A percentile compares a stretch with the other conserved stretches of the same genome.
Conservation (phyloP, 2,888 invertebrate genomes). For the Pteria penguin region DNA sequence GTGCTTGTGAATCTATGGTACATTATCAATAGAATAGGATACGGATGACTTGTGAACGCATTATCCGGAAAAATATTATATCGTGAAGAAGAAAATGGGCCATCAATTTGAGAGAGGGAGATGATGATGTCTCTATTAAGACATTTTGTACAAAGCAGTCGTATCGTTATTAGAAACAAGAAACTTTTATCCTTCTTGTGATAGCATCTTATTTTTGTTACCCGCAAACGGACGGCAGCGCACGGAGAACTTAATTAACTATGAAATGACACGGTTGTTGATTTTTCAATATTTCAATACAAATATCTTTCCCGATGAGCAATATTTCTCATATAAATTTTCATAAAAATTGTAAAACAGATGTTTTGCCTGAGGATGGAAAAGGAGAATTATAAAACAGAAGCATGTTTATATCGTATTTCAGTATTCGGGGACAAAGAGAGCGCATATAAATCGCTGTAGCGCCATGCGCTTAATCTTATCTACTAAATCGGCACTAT, state of each 20-base stretch:
- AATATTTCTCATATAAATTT: not conserved
- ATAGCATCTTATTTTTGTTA: not conserved
- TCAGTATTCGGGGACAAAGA: not conserved
- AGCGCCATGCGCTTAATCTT: not conserved
- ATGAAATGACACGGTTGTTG: not conserved
- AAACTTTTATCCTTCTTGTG: not conserved
- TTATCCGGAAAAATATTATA: not conserved
- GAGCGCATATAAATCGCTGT: not conserved
- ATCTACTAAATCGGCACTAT: not conserved
- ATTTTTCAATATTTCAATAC: not conserved
- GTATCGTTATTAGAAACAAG: not conserved
- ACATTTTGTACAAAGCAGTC: not conserved
- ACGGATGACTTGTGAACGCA: not conserved
- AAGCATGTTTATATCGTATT: not conserved
- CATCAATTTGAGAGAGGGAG: not conserved
- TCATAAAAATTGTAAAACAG: conserved; percentile 6
- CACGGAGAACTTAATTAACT: not conserved
- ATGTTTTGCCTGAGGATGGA: not conserved
- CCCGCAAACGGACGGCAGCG: not conserved
- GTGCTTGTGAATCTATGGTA: not conserved
- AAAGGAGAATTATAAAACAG: not conserved
- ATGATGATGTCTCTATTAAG: conserved; percentile 11
- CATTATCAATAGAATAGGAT: not conserved
- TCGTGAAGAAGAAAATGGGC: not conserved
- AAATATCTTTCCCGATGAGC: not conserved